Conservation (phyloP, 2,113 vertebrate species). For the Romanogobio albipinnatus region DNA sequence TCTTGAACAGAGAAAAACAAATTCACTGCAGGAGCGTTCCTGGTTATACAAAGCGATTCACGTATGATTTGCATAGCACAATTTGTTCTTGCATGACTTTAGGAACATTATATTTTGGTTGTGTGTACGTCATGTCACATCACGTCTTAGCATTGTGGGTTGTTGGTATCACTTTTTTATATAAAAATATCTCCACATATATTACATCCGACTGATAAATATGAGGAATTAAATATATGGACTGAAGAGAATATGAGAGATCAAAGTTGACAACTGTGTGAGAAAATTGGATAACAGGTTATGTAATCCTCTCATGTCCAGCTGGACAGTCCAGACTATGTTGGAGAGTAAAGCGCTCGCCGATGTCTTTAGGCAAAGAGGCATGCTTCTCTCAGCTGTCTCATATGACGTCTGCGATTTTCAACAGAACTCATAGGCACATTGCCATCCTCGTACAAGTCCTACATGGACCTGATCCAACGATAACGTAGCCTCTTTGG, state of each 20-base stretch:
- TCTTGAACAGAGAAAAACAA: background rate
- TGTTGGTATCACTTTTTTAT: background rate
- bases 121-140: background rate
- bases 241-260: constrained; percentile 29
- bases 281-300: constrained; percentile 46
- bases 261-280: constrained; percentile 41
- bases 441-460: constrained; percentile 16
- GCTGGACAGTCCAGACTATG: constrained; percentile 11
- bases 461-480: background rate
- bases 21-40: background rate
- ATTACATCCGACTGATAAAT: constrained; percentile 3
- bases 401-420: background rate
- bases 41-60: constrained; percentile 4
- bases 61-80: background rate
- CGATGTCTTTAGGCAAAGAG: constrained; percentile 9
- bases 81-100: background rate
- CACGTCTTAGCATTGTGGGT: background rate
- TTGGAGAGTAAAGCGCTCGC: constrained; percentile 2
- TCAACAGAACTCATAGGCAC: constrained; percentile 6
- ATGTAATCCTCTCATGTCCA: constrained; percentile 43
- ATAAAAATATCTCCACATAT: background rate
- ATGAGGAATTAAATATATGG: background rate
- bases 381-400: constrained; percentile 31
- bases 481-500: background rate
- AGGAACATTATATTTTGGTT: background rate